Conservation (phyloP, 2,113 vertebrate genomes). For the Suricata suricatta region DNA sequence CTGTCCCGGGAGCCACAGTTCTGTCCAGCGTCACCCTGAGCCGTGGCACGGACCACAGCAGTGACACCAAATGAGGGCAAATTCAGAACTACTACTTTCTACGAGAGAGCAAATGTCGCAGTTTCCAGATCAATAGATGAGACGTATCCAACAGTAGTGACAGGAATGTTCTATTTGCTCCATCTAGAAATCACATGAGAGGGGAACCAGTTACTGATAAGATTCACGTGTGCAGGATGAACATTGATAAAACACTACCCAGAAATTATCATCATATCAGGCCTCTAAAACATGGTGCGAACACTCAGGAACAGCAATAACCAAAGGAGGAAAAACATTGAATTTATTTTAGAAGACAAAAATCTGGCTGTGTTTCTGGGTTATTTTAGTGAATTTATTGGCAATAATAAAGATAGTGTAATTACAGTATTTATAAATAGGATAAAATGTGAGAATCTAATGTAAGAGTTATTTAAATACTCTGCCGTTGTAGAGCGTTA, state of each 20-base stretch:
- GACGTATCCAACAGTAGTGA: neutral
- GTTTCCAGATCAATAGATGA: neutral
- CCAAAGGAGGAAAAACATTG: neutral
- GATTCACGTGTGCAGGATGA: rapidly evolving
- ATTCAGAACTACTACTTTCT: neutral
- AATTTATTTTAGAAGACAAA: neutral
- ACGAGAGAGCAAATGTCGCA: too few species aligned
- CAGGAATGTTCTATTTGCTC: neutral
- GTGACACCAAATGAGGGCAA: neutral
- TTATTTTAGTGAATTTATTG: neutral
- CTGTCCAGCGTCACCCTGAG: neutral
- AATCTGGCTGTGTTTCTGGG: neutral
- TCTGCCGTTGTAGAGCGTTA: neutral
- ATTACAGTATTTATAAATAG: neutral
- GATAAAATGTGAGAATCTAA: neutral
- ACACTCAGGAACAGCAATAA: neutral
- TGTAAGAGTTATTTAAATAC: neutral
- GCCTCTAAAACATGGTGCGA: neutral
- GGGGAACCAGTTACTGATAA: neutral
- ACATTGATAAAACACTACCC: neutral
- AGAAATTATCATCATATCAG: neutral
- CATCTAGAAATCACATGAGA: neutral
- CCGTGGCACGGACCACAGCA: rapidly evolving
- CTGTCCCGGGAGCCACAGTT: rapidly evolving
- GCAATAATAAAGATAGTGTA: neutral